A percentile compares a stretch with the other conserved stretches of the same genome.
These are phyloP conservation scores for Astyanax mexicanus DNA, from an alignment of 2,797 vertebrate genomes.

Conservation along the genomic window DNA sequence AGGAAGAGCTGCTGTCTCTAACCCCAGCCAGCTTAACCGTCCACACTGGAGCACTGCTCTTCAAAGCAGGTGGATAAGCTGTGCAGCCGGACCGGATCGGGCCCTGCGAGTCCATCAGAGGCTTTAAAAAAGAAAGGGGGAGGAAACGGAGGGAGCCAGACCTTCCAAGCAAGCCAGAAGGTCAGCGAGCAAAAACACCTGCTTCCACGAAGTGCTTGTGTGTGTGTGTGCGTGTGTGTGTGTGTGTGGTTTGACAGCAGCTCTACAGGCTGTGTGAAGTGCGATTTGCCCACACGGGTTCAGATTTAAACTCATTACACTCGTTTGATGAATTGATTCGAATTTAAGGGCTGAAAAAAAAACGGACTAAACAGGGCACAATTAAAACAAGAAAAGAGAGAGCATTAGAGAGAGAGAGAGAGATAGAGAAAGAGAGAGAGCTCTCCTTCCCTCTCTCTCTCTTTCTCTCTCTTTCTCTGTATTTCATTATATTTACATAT, in stretches of 20 bases:
- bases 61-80: conserved; percentile 6
- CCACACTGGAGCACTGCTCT: background rate
- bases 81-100: background rate
- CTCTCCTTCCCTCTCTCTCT: background rate
- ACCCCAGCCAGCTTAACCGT: background rate
- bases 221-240: conserved; percentile 1
- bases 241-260: conserved; percentile 42
- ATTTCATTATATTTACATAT: conserved; percentile 4
- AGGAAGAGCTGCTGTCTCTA: background rate
- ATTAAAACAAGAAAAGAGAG: conserved; percentile 57
- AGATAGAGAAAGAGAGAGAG: conserved; percentile 38
- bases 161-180: conserved; percentile 16
- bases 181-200: conserved; percentile 23
- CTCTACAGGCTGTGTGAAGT: conserved; percentile 64
- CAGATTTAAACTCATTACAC: conserved; percentile 79
- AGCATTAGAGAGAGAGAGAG: conserved; percentile 39
- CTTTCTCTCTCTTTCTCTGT: background rate
- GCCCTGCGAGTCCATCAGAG: background rate
- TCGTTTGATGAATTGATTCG: conserved; percentile 73
- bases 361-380: conserved; percentile 60
- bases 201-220: background rate
- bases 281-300: conserved; percentile 75
- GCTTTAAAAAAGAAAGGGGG: conserved; percentile 8
- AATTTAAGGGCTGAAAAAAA: conserved; percentile 70
- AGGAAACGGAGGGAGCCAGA: conserved; percentile 21